Evolutionary conservation across 2,888 invertebrate genomes (phyloP), one percentile per base, ranked within the genome.

Genomic region (Stenodema calcarata): DNA sequence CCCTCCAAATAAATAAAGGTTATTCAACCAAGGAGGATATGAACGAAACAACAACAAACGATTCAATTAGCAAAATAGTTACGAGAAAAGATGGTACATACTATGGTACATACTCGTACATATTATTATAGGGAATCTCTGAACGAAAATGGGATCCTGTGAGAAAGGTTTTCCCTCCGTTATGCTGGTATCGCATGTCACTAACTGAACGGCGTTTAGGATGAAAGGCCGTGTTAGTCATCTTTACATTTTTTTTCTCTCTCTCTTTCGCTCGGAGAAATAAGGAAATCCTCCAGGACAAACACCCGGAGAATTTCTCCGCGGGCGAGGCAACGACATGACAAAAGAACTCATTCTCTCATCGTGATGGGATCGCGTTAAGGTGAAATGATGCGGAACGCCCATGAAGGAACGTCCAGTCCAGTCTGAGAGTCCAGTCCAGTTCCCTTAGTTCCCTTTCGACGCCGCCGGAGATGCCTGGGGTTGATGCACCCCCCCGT

Each of bases 401-500:
- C 62, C 62, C 62, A 62, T 62, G 62, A 62, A 62, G 62, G 62
- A 62, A 62, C 62, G 62, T 62, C 62, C 23, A 23, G n/a, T n/a
- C n/a, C n/a, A n/a, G n/a, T n/a, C n/a, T n/a, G n/a, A n/a, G n/a
- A n/a, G n/a, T n/a, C n/a, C n/a, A n/a, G n/a, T n/a, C n/a, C n/a
- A n/a, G n/a, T n/a, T n/a, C n/a, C n/a, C n/a, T n/a, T n/a, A 18
- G 62, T 62, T 62, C 62, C 62, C 62, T 62, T 62, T 62, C 62
- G 62, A 62, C 62, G 62, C 62, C 62, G 62, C 62, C 23, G 50
- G 50, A 50, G 50, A 16, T n/a, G 50, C 50, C n/a, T n/a, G 62
- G 62, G 62, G 62, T 62, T 62, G 62, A 62, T 62, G 62, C 62
- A 62, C 62, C 62, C 62, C 62, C 62, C 62, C 62, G 62, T 62